phyloP scores from a whole-genome alignment of 2,888 invertebrate genomes.

The Leptura quadrifasciata region DNA sequence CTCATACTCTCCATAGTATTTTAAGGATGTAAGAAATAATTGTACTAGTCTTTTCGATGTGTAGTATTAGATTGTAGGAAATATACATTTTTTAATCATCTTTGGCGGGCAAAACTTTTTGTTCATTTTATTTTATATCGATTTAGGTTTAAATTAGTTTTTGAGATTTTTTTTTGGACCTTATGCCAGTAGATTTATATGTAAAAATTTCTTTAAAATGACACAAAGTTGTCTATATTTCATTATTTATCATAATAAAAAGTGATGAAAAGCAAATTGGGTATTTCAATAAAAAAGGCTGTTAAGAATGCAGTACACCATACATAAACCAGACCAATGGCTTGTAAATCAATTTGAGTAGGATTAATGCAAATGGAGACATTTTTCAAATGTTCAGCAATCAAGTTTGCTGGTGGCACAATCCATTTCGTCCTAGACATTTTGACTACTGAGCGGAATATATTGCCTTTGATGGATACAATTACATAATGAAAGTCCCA shows the following conservation, averaged over 20 bases:
- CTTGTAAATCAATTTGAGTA: too few relatives aligned
- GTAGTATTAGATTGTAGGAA: conserved; percentile 6
- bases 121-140: neutral
- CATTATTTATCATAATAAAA: neutral
- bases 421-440: too few relatives aligned
- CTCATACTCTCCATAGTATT: neutral
- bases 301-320: too few relatives aligned
- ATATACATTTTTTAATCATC: neutral
- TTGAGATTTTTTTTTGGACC: neutral
- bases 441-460: too few relatives aligned
- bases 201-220: neutral
- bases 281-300: neutral
- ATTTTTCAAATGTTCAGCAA: too few relatives aligned
- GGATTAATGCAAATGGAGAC: too few relatives aligned
- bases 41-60: conserved; percentile 23
- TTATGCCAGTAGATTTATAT: neutral
- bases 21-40: neutral
- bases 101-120: neutral
- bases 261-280: neutral
- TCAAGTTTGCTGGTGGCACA: too few relatives aligned
- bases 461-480: too few relatives aligned
- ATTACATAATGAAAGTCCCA: too few relatives aligned
- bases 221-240: neutral
- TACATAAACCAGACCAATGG: too few relatives aligned
- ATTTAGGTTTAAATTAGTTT: neutral